Percentiles rank a stretch among this genome's conserved stretches.
Conservation (phyloP, 2,888 invertebrate genomes). For the Lasius platythorax region DNA sequence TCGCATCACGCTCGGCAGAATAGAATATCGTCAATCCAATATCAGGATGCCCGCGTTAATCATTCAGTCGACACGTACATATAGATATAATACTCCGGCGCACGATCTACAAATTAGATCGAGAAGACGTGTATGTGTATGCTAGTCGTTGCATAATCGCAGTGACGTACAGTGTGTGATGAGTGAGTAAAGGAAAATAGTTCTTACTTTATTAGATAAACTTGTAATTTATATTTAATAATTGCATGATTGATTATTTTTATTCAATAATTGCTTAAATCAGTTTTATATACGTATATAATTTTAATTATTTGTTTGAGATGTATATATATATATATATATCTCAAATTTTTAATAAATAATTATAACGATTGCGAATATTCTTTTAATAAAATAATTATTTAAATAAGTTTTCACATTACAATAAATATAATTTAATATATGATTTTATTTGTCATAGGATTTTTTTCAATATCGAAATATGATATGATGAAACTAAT, state of each 20-base stretch:
- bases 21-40: constrained; percentile 10
- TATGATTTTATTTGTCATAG: too few relatives aligned
- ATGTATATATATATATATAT: not conserved
- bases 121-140: not conserved
- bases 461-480: too few relatives aligned
- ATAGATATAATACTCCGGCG: not conserved
- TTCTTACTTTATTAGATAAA: not conserved
- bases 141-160: not conserved
- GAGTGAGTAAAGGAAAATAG: not conserved
- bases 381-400: too few relatives aligned
- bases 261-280: not conserved
- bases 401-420: too few relatives aligned
- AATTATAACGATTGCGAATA: too few relatives aligned
- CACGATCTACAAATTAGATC: not conserved
- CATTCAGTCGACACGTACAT: not conserved
- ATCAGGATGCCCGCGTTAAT: not conserved
- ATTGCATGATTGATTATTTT: not conserved
- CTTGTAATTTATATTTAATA: not conserved
- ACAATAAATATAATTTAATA: too few relatives aligned
- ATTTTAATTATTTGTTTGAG: not conserved
- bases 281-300: not conserved
- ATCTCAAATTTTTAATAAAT: too few relatives aligned
- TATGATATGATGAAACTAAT: too few relatives aligned
- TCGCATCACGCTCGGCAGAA: not conserved
- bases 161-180: not conserved